These are phyloP conservation scores for Harpalus rubripes DNA, from an alignment of 2,888 invertebrate genomes.

Conservation along the genomic window DNA sequence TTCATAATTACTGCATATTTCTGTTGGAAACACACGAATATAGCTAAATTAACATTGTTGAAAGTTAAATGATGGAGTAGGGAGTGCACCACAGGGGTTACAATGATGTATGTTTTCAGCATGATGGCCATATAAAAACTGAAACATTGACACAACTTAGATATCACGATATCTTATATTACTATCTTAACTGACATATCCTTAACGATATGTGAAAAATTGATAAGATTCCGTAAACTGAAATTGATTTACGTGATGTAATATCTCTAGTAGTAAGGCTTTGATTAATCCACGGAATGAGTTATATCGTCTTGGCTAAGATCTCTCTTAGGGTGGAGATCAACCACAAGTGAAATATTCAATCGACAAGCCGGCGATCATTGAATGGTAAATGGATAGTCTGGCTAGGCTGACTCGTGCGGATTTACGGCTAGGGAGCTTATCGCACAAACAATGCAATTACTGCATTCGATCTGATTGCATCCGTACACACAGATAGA, in stretches of 20 bases:
- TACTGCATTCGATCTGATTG: slow-evolving; percentile 56
- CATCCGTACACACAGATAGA: slow-evolving; percentile 28
- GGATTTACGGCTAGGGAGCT: slow-evolving; percentile 43
- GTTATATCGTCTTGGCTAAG: neutral
- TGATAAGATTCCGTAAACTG: neutral
- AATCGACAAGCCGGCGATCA: slow-evolving; percentile 40
- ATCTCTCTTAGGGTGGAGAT: slow-evolving; percentile 23
- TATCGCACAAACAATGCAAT: slow-evolving; percentile 61
- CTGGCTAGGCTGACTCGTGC: slow-evolving; percentile 5
- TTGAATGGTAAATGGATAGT: slow-evolving; percentile 47
- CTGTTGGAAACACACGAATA: too few relatives aligned
- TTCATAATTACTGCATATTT: too few relatives aligned
- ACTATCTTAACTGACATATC: neutral
- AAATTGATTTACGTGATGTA: slow-evolving; percentile 29
- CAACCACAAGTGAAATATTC: slow-evolving; percentile 48
- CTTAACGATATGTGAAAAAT: slow-evolving; percentile 5
- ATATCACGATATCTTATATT: too few relatives aligned
- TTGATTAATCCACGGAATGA: slow-evolving; percentile 38
- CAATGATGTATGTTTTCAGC: too few relatives aligned
- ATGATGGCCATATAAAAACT: too few relatives aligned
- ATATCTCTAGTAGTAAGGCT: slow-evolving; percentile 11
- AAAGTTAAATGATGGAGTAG: too few relatives aligned
- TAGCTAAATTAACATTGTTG: too few relatives aligned
- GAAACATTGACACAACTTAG: too few relatives aligned
- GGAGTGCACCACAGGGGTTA: too few relatives aligned